Evolutionary conservation across 1,140 invertebrate species (phyloP), one percentile per base, ranked within the genome.

Genomic region (Rhagoletis pomonella): DNA sequence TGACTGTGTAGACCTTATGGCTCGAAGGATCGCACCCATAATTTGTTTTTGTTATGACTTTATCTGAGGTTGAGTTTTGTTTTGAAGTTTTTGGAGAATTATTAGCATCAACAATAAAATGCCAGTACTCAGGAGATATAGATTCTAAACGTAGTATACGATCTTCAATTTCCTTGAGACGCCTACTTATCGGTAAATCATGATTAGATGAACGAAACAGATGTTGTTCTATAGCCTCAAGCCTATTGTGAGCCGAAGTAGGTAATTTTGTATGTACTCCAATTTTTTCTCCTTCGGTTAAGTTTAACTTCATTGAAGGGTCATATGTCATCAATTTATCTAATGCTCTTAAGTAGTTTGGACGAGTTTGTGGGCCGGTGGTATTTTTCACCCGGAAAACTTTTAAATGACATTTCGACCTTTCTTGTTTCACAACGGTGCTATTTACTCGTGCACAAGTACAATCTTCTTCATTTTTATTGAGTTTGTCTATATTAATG

Each of bases 341-440:
- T 47, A 92, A 87, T 87, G 90, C 87, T 59, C 85, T 86, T n/a
- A 88, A 88, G 87, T 91, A 91, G 59, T 90, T 87, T 39, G 90
- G 90, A 87, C 90, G 89, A 50, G 94, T 94, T 91, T 96, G 95
- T n/a, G 95, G 95, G 50, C 95, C 95, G 93, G 93, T 94, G 89
- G 91, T 87, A 92, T 93, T 92, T 95, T 96, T 62, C 93, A 93
- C 87, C 94, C 96, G 90, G 93, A 94, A 90, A 42, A 93, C 93
- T 95, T 95, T 95, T 29, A 96, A 93, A 91, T 96, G 96, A 90
- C 95, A 95, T 93, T 95, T 96, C 0, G 95, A 95, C 90, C 95
- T 95, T 89, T 96, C 95, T 85, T 94, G 93, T 89, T 94, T 94
- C 62, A 95, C 90, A 88, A 96, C 93, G 55, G 95, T 93, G n/a